Evolutionary conservation across 2,797 vertebrate genomes (phyloP), one percentile per base, ranked within the genome.

Genomic region (Scyliorhinus canicula): DNA sequence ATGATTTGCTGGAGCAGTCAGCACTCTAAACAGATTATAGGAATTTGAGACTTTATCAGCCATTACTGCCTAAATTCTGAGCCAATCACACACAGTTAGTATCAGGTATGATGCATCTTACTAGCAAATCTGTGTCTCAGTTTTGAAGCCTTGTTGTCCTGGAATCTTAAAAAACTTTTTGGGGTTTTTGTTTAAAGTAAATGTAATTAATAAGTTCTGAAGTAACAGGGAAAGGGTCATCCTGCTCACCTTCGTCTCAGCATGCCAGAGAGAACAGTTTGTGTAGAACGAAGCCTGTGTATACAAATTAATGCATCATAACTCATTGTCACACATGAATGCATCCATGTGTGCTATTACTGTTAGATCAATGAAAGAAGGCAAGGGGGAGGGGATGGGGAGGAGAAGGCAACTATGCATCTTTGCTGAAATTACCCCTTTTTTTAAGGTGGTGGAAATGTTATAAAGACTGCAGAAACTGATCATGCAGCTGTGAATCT

Each of bases 291-390:
- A 40, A 93, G 90, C 16, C 60, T 65, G 60, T 69, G 60, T 93
- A 47, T 93, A 93, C 63, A 93, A 26, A 65, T 93, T 93, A 65
- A 65, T 93, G 91, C 91, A 69, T 47, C 63, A 67, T 93, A 93
- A 69, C 91, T 65, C 91, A 67, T 93, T 93, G 60, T 44, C 91
- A 47, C 91, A 69, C 40, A 67, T 93, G 40, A 67, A 67, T 65
- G 63, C 91, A 44, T 93, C 60, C 11, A 11, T 65, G 63, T 65
- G 63, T 93, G 90, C 44, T 60, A n/a, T 44, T 65, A 63, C n/a
- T 26, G 40, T 67, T 93, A 21, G 67, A 67, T 52, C 21, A 35
- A 0, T 52, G 35, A 60, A 47, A 35, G 88, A 50, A 69, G 93
- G 9, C 24, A 19, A 6, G 16, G 65, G 26, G 91, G 52, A 47